Base-by-base conservation (phyloP, 2,888 invertebrate genomes). In the Tetheella fluctuosa region DNA sequence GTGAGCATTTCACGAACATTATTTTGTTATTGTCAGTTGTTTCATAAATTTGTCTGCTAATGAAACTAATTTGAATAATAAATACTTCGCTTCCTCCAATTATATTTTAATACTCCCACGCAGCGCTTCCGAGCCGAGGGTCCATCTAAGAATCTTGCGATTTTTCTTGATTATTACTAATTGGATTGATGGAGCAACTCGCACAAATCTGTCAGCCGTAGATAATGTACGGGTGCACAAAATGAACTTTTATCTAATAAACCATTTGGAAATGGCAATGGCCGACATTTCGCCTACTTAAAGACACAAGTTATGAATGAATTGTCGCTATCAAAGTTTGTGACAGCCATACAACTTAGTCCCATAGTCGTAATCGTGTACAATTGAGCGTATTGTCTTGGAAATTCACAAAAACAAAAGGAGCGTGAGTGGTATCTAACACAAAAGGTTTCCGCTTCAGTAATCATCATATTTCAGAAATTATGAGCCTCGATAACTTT, bases 171-270 rank as follows among this genome's bases (percentile, higher is more conserved):
- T 83, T 79, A 76, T 66, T 69, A 70, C 74, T 91, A 89, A 90
- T 90, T 89, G 86, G 86, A 86, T 87, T 88, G 89, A 90, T 89
- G 83, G 84, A 86, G 80, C 78, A 77, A 75, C 79, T 78, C 81
- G 81, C 81, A 75, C 84, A 84, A 84, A 85, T 85, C 84, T 88
- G 87, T 86, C 89, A 83, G 71, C 68, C 67, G 74, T 80, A 84
- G 79, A 88, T 90, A 91, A 90, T 89, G 85, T 89, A 89, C 79
- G 81, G 73, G 69, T 77, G 59, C 61, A 65, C 74, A 66, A 81
- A 86, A 85, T 79, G 74, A 84, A 82, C 79, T 84, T 84, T 83
- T 79, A 77, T 78, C 75, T 74, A 69, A 67, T 57, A 65, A 65
- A 37, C 63, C 70, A 71, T 71, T 65, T 59, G 62, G 65, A 68